Conservation (phyloP, 2,113 vertebrate genomes). For the Carollia perspicillata region DNA sequence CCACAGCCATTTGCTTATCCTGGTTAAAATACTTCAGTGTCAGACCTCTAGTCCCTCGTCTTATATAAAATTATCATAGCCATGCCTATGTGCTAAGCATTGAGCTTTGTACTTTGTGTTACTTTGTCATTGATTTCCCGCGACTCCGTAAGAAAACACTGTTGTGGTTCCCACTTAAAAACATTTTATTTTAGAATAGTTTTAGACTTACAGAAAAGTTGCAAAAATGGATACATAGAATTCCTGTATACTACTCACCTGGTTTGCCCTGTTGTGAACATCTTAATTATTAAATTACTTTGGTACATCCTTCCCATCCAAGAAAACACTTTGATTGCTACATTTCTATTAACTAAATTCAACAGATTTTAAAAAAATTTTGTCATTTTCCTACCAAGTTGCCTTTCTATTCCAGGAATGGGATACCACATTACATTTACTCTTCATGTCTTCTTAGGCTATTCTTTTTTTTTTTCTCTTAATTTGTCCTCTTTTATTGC, state of each 20-base stretch:
- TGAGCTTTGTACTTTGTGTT: background rate
- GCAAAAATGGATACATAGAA: background rate
- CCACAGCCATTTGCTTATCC: accelerated
- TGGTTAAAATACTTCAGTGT: background rate
- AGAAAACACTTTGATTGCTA: background rate
- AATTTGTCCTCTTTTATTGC: background rate
- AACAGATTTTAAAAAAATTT: background rate
- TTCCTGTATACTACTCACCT: background rate
- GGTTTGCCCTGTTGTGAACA: background rate
- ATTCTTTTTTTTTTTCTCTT: background rate
- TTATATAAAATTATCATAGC: background rate
- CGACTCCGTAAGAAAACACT: background rate
- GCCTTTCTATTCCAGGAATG: background rate
- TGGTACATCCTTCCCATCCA: background rate
- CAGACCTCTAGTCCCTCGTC: background rate
- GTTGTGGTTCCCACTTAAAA: background rate
- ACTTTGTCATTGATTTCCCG: background rate
- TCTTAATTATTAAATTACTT: background rate
- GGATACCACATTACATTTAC: background rate
- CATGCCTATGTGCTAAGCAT: background rate
- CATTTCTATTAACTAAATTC: background rate
- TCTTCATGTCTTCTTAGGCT: background rate
- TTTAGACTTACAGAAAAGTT: background rate
- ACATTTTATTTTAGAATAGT: background rate
- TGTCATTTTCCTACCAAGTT: background rate